These are phyloP conservation scores for Callopanchax toddi DNA, from an alignment of 2,113 vertebrate species.

Conservation along the genomic window DNA sequence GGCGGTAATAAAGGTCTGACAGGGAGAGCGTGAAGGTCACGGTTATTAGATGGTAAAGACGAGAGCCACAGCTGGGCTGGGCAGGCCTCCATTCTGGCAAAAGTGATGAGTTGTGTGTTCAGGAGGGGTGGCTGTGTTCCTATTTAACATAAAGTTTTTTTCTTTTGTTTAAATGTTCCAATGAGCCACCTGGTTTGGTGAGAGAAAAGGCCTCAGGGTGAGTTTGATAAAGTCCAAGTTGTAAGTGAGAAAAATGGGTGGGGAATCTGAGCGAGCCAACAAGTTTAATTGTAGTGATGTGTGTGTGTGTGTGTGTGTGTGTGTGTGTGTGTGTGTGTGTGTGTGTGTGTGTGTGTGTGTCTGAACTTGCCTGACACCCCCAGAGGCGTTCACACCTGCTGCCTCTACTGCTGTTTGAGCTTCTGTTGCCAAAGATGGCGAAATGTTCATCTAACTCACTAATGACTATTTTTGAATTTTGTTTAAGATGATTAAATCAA, in stretches of 20 bases:
- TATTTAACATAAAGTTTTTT: slow-evolving; percentile 38
- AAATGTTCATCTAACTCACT: slow-evolving; percentile 46
- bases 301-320: slow-evolving; percentile 18
- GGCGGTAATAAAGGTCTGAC: slow-evolving; percentile 76
- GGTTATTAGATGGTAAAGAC: slow-evolving; percentile 77
- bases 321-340: slow-evolving; percentile 19
- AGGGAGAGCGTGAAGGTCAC: slow-evolving; percentile 77
- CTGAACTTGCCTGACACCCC: slow-evolving; percentile 28
- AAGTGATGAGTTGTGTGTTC: slow-evolving; percentile 69
- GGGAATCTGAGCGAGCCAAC: slow-evolving; percentile 42
- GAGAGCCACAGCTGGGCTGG: slow-evolving; percentile 74
- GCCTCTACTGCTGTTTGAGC: slow-evolving; percentile 42
- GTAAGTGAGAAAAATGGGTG: slow-evolving; percentile 48
- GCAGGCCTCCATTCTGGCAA: slow-evolving; percentile 59
- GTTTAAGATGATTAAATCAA: slow-evolving; percentile 17
- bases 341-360: slow-evolving; percentile 18
- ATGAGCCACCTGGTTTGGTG: slow-evolving; percentile 64
- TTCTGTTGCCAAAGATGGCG: slow-evolving; percentile 53
- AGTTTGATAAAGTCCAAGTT: slow-evolving; percentile 59
- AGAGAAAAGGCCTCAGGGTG: slow-evolving; percentile 28
- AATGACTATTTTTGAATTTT: slow-evolving; percentile 47
- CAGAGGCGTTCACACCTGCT: slow-evolving; percentile 66
- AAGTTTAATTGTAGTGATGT: slow-evolving; percentile 51
- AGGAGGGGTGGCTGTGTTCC: slow-evolving; percentile 7
- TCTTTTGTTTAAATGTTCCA: slow-evolving; percentile 39